Evolutionary conservation across 2,797 vertebrate genomes (phyloP).

Genomic region (Rhabdophis nuchalis): DNA sequence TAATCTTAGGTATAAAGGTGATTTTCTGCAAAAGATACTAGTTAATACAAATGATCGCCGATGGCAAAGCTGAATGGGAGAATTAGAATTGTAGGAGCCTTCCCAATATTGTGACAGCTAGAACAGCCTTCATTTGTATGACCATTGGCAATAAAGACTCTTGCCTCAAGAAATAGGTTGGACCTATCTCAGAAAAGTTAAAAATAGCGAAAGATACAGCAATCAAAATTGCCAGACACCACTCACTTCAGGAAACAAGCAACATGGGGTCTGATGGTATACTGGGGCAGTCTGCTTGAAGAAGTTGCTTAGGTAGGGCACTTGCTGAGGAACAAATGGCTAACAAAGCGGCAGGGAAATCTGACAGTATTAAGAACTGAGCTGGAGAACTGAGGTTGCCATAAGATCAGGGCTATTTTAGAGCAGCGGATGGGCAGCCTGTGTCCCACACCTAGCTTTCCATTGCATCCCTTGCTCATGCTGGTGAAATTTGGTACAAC

Average conservation of each 20-base stretch:
- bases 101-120: conserved; percentile 14
- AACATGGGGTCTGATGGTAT: background rate
- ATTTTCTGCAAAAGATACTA: background rate
- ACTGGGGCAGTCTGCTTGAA: background rate
- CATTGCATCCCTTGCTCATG: background rate
- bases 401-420: background rate
- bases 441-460: background rate
- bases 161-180: background rate
- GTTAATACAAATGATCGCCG: background rate
- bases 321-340: background rate
- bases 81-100: background rate
- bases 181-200: conserved; percentile 9
- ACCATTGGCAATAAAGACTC: conserved; percentile 34
- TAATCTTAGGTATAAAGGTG: background rate
- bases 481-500: background rate
- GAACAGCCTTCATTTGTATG: background rate
- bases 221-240: background rate
- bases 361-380: background rate
- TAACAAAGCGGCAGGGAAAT: fast-evolving
- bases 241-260: background rate
- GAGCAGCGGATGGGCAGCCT: background rate
- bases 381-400: conserved; percentile 2
- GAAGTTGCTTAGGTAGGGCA: background rate
- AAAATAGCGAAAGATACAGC: background rate
- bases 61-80: conserved; percentile 7